Base-by-base conservation (phyloP, 2,888 invertebrate genomes). In the Phyto melanocephala region DNA sequence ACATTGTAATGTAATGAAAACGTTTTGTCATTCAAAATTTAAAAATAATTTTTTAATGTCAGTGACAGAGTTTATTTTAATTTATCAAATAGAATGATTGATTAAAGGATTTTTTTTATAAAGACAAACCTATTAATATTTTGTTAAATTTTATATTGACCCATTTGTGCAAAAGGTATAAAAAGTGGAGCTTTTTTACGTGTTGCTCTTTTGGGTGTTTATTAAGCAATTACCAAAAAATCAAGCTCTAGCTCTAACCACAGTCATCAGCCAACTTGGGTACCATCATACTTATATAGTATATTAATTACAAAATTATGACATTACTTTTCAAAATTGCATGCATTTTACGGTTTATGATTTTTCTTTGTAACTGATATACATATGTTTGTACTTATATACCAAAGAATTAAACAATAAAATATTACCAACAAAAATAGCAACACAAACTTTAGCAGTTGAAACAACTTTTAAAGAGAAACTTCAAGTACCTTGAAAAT, bases 251-350 rank as follows among this genome's bases (percentile, higher is more conserved):
- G 28, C 28, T 28, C 24, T 35, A 24, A 54, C 28, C 50, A 62
- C 35, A 45, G 15, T 52, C 17, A 15, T 40, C 17, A 13, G 28
- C n/a, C 17, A 65, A 65, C 28, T 52, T 56, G 8, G 65, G 45
- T 35, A 47, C 1, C 0, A 65, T 42, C 33, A 56, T 75, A n/a
- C n/a, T n/a, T n/a, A n/a, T n/a, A n/a, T n/a, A n/a, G n/a, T n/a
- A 75, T 82, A 75, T 88, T 88, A 87, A 88, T 87, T 88, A 87
- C 88, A 87, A 77, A 60, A 86, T 87, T 87, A 85, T 86, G 85
- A 86, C 86, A 86, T 87, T 87, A 88, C 88, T 88, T 88, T 88
- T 89, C 67, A 88, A 87, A 87, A 89, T 88, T 87, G 88, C 89
- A 88, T 88, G 88, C 20, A 70, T 70, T 82, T 82, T 75, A 82